Percentiles rank a stretch among this genome's conserved stretches.
Conservation (phyloP, 2,888 invertebrate genomes). For the Macrosoma leucophasiata region DNA sequence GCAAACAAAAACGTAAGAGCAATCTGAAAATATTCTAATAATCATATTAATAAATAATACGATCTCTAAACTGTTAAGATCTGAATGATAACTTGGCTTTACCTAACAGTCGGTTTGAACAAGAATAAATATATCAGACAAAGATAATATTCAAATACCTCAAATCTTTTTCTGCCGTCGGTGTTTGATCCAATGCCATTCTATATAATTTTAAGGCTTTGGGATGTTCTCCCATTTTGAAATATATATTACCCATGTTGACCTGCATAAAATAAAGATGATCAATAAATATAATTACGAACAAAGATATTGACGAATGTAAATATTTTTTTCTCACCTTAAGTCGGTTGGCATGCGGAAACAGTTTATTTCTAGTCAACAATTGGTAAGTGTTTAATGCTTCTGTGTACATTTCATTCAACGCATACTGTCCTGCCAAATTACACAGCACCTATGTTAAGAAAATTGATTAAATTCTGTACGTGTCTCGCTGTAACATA, state of each 20-base stretch:
- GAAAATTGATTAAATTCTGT: too few relatives aligned
- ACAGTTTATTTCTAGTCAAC: conserved; percentile 94
- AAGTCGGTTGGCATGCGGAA: conserved; percentile 93
- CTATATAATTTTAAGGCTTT: conserved; percentile 98
- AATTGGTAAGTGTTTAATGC: conserved; percentile 96
- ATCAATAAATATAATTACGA: conserved; percentile 2
- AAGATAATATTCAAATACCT: conserved; percentile 68
- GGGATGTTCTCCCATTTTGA: conserved; percentile 93
- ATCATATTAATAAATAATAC: too few relatives aligned
- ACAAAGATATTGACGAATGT: neutral
- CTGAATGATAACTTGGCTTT: too few relatives aligned
- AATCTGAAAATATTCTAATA: too few relatives aligned
- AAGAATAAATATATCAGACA: conserved; percentile 5
- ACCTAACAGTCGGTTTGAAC: too few relatives aligned
- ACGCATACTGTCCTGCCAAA: conserved; percentile 94
- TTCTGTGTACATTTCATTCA: conserved; percentile 96
- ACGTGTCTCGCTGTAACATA: too few relatives aligned
- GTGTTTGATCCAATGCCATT: conserved; percentile 98
- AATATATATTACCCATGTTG: conserved; percentile 99
- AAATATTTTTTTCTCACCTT: conserved; percentile 76
- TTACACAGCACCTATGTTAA: conserved; percentile 96
- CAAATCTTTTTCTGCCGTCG: conserved; percentile 93
- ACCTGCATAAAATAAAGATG: conserved; percentile 39
- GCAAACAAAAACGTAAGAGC: conserved; percentile 1
- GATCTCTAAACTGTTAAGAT: too few relatives aligned